phyloP scores from a whole-genome alignment of 2,797 vertebrate species.

The Sparidentex hasta region DNA sequence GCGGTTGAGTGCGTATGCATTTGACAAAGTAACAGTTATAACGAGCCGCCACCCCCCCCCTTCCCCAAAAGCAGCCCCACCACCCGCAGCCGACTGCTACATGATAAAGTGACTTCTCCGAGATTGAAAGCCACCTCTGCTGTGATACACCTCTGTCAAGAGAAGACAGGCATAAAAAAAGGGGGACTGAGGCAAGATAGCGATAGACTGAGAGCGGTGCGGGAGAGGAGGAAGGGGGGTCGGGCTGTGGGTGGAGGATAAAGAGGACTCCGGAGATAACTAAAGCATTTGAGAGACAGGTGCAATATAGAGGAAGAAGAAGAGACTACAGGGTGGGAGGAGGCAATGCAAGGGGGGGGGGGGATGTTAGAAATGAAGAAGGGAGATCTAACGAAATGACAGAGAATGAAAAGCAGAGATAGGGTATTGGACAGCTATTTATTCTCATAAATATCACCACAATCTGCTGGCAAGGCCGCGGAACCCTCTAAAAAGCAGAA shows the following conservation, averaged over 20 bases:
- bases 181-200: constrained; percentile 54
- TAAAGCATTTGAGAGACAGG: constrained; percentile 81
- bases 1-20: neutral
- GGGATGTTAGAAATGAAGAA: constrained; percentile 47
- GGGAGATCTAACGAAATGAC: constrained; percentile 68
- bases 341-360: neutral
- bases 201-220: constrained; percentile 44
- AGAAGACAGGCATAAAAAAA: constrained; percentile 58
- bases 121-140: constrained; percentile 71
- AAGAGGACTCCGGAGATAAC: constrained; percentile 76
- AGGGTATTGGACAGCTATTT: constrained; percentile 73
- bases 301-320: constrained; percentile 77
- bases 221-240: neutral
- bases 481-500: constrained; percentile 48
- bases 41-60: neutral
- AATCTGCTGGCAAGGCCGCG: constrained; percentile 46
- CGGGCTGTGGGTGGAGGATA: constrained; percentile 48
- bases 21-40: constrained; percentile 8
- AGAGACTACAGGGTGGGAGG: constrained; percentile 45
- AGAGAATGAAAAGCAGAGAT: constrained; percentile 65
- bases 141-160: constrained; percentile 71
- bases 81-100: constrained; percentile 30
- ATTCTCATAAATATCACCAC: constrained; percentile 72
- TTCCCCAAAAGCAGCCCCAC: constrained; percentile 20
- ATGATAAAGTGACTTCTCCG: constrained; percentile 66